phyloP scores from a whole-genome alignment of 2,113 vertebrate genomes.

The Rhadina sibilatrix region DNA sequence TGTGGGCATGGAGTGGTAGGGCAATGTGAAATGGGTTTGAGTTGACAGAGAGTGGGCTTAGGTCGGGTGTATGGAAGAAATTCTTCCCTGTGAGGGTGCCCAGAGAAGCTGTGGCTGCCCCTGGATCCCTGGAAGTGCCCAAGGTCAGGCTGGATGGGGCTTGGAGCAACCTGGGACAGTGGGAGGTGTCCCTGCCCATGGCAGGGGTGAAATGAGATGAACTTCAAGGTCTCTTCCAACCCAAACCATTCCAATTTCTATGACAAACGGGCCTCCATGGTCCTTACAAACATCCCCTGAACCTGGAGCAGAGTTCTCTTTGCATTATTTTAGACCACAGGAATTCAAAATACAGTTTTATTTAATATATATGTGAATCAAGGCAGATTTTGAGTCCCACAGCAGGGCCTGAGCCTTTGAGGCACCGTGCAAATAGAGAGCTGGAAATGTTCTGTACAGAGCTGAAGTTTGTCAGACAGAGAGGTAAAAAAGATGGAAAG shows the following conservation, averaged over 20 bases:
- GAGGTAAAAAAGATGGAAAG: not conserved
- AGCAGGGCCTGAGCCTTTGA: not conserved
- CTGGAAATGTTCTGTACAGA: not conserved
- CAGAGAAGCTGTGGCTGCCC: not conserved
- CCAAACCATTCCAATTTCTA: not conserved
- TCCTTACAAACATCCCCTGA: rapidly evolving
- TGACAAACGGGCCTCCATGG: not conserved
- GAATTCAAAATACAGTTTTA: not conserved
- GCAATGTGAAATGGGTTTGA: not conserved
- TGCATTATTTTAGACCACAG: not conserved
- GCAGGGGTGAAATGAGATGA: not conserved
- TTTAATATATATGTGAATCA: not conserved
- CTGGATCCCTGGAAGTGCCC: not conserved
- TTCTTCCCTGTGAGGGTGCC: rapidly evolving
- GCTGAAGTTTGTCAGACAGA: not conserved
- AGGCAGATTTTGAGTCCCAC: not conserved
- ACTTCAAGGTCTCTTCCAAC: not conserved
- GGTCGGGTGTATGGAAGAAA: not conserved
- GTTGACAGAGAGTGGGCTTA: not conserved
- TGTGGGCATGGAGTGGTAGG: not conserved
- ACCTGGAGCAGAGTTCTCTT: not conserved
- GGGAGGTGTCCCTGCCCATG: too few relatives aligned
- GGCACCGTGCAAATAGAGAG: not conserved
- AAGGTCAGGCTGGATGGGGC: rapidly evolving
- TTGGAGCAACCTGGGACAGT: rapidly evolving